Evolutionary conservation across 2,797 vertebrate species (phyloP).

Genomic region (Calcarius lapponicus): DNA sequence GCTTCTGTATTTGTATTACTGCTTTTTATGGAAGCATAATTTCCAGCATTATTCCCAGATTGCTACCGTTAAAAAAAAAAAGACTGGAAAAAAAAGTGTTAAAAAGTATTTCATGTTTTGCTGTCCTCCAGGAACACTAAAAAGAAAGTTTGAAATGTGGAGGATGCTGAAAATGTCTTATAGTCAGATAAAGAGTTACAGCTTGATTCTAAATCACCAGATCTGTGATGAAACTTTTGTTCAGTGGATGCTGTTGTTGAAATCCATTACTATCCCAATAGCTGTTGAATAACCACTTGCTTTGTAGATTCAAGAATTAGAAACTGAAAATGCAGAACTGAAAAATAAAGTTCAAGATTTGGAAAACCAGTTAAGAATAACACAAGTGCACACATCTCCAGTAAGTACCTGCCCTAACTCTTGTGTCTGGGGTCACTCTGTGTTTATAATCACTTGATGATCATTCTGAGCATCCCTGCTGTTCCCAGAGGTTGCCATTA

Average conservation of each 20-base stretch:
- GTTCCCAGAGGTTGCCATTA: neutral
- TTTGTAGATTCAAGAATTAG: conserved; percentile 95
- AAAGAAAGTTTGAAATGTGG: neutral
- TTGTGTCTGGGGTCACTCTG: neutral
- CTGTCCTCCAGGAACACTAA: neutral
- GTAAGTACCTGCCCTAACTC: conserved; percentile 79
- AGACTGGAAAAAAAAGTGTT: neutral
- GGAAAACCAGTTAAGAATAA: conserved; percentile 90
- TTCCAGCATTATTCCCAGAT: neutral
- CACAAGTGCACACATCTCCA: conserved; percentile 81
- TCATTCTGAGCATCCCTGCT: neutral
- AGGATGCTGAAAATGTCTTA: neutral
- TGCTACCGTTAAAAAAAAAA: neutral
- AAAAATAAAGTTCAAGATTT: conserved; percentile 93
- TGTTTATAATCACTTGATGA: neutral
- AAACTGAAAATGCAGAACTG: conserved; percentile 93
- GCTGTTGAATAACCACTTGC: conserved; percentile 50
- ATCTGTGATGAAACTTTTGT: neutral
- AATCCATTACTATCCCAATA: neutral
- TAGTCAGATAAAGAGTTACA: neutral
- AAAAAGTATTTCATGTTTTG: neutral
- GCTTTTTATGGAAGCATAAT: neutral
- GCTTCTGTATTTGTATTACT: neutral
- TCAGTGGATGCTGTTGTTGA: neutral
- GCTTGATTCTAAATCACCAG: neutral